A percentile compares a stretch with the other conserved stretches of the same genome.
Conservation (phyloP, 2,888 invertebrate genomes). For the Myathropa florea region DNA sequence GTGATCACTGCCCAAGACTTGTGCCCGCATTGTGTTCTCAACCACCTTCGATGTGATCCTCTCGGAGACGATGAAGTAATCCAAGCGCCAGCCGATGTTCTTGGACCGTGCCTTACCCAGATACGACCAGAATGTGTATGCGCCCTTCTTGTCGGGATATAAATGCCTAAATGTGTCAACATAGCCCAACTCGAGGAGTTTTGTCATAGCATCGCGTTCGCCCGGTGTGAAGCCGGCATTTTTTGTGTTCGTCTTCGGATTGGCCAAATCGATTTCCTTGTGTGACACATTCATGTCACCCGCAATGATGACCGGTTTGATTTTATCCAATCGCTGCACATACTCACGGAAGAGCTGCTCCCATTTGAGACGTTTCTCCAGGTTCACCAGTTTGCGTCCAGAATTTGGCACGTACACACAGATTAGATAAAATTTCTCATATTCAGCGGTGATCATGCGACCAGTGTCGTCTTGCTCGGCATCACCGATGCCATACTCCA, state of each 20-base stretch:
- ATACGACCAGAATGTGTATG: constrained; percentile 98
- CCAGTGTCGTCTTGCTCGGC: constrained; percentile 90
- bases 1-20: constrained; percentile 96
- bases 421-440: constrained; percentile 93
- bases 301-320: constrained; percentile 96
- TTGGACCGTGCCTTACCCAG: constrained; percentile 92
- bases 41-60: constrained; percentile 88
- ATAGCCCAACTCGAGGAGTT: constrained; percentile 90
- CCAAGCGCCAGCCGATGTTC: constrained; percentile 98
- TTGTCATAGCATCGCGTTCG: constrained; percentile 95
- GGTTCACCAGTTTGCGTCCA: constrained; percentile 91
- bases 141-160: constrained; percentile 90
- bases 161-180: constrained; percentile 93
- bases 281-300: constrained; percentile 99
- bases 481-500: constrained; percentile 90
- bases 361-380: constrained; percentile 95
- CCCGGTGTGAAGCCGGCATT: constrained; percentile 98
- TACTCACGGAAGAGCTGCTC: constrained; percentile 91
- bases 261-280: constrained; percentile 95
- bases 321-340: constrained; percentile 89
- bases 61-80: constrained; percentile 96
- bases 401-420: constrained; percentile 97
- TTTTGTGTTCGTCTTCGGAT: constrained; percentile 95
- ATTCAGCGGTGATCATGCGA: constrained; percentile 95
- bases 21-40: constrained; percentile 90